These are phyloP conservation scores for Dreissena polymorpha DNA, from an alignment of 1,140 invertebrate genomes.

Conservation along the genomic window DNA sequence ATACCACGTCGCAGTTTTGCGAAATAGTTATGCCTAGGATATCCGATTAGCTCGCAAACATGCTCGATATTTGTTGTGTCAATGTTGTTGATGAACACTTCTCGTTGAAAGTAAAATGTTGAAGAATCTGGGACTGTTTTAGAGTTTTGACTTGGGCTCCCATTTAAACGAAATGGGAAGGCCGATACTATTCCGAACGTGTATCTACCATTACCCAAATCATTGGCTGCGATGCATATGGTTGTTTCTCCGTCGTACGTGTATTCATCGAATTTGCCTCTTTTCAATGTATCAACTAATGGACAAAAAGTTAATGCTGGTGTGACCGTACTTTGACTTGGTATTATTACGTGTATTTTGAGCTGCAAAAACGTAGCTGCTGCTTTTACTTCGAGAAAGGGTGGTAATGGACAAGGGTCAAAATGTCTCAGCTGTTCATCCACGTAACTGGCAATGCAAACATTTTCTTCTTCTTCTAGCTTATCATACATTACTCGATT, in stretches of 20 bases:
- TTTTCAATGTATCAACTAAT: neutral
- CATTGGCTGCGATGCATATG: neutral
- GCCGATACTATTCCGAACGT: neutral
- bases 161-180: neutral
- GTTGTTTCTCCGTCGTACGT: neutral
- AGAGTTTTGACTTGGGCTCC: neutral
- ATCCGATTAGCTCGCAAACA: conserved; percentile 7
- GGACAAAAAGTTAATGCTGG: conserved; percentile 2
- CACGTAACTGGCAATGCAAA: no score
- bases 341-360: neutral
- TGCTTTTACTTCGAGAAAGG: conserved; percentile 11
- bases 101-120: neutral
- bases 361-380: conserved; percentile 21
- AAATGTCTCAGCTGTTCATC: neutral
- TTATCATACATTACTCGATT: neutral
- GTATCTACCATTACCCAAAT: neutral
- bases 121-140: no score
- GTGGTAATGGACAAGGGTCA: neutral
- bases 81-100: conserved; percentile 3
- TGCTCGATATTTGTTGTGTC: neutral
- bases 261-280: neutral
- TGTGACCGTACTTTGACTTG: neutral
- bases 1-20: neutral
- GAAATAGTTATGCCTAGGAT: conserved; percentile 2
- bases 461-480: neutral